These are phyloP conservation scores for Drosophila barbarae DNA, from an alignment of 2,888 invertebrate species.

Conservation along the genomic window DNA sequence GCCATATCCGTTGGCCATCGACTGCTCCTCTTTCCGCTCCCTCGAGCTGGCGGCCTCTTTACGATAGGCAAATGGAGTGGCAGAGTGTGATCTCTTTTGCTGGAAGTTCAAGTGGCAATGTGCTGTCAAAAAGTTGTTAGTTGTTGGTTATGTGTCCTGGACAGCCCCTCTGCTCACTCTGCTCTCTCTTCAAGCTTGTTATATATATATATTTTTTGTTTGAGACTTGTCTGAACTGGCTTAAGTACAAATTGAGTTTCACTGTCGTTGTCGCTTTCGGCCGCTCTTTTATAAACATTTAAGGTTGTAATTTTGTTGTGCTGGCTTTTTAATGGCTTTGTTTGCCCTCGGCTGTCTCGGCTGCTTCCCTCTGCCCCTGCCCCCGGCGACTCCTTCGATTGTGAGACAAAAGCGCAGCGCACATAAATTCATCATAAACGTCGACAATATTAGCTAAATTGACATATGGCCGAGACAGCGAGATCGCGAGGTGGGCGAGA, in stretches of 20 bases:
- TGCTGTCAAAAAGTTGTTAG: conserved; percentile 58
- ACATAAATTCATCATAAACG: conserved; percentile 67
- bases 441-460: conserved; percentile 65
- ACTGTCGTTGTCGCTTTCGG: conserved; percentile 33
- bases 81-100: conserved; percentile 3
- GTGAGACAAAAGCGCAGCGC: conserved; percentile 52
- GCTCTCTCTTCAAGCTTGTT: neutral
- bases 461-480: conserved; percentile 54
- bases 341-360: conserved; percentile 44
- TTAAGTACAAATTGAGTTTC: conserved; percentile 62
- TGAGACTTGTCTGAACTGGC: conserved; percentile 45
- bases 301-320: conserved; percentile 57
- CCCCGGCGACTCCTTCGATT: conserved; percentile 3
- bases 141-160: conserved; percentile 39
- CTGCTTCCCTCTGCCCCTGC: neutral
- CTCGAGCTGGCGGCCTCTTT: too few species aligned
- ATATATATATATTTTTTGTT: neutral
- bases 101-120: conserved; percentile 62
- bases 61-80: conserved; percentile 24
- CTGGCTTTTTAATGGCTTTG: conserved; percentile 64
- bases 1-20: conserved; percentile 16
- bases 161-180: neutral
- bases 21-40: too few species aligned
- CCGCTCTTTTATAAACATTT: conserved; percentile 45
- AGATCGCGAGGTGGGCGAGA: conserved; percentile 23